Evolutionary conservation across 2,888 invertebrate species (phyloP), one percentile per base, ranked within the genome.

Genomic region (Amblyjoppa fuscipennis): DNA sequence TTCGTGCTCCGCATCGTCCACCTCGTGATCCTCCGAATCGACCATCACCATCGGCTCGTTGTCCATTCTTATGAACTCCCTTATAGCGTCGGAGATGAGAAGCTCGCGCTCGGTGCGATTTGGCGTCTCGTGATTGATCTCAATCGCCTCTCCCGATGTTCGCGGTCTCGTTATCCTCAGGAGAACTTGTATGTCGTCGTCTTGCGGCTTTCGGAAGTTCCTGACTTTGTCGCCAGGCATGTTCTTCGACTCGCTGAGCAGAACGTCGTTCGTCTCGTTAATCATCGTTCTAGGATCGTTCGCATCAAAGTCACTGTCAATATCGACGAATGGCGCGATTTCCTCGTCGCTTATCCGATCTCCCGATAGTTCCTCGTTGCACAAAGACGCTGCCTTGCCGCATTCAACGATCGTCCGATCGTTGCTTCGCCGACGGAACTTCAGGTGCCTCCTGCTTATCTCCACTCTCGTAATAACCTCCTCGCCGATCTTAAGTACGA

Each of bases 401-500:
- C 16, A 25, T 7, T 34, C 2, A 9, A 69, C 49, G 31, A 75
- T 73, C 45, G 41, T 70, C 5, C 16, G 4, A 25, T 73, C 28
- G 25, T 70, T 28, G 6, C 68, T 53, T 3, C 66, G 53, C 41
- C 68, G 11, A 4, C 11, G 45, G 11, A 77, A 74, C 53, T 79
- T 86, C 64, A 91, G 70, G 38, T 91, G 82, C 66, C 90, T 92
- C 1, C 88, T 88, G 49, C 89, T 87, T 5, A 92, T 38, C 0
- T 20, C 59, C 1, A 87, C 87, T n/a, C 88, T 82, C 0, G 86
- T 83, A 1, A 91, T 87, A 2, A 90, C 76, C 74, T 91, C 91
- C 0, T 85, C 49, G 0, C 91, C 91, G 16, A 93, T 89, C 69
- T 86, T 92, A 0, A 93, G 64, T 3, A 81, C 88, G 7, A 92